These are phyloP conservation scores for Drosophila bipectinata DNA, from an alignment of 1,140 invertebrate species.

Conservation along the genomic window DNA sequence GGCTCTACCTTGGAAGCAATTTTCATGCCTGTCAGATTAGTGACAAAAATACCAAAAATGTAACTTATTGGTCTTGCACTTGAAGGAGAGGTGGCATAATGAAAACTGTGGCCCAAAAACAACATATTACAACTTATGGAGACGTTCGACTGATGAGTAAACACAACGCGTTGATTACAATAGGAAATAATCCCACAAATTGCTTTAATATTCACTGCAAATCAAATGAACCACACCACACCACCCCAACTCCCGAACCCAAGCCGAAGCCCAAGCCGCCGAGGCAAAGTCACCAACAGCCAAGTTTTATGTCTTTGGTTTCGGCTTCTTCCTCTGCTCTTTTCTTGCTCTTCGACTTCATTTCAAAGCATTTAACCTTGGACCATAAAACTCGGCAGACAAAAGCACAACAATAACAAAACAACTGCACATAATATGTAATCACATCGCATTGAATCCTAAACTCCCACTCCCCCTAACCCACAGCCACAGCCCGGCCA, in stretches of 20 bases:
- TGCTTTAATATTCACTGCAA: slow-evolving; percentile 83
- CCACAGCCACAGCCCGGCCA: slow-evolving; percentile 3
- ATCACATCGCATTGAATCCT: slow-evolving; percentile 80
- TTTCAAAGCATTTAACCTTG: slow-evolving; percentile 81
- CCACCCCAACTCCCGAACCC: slow-evolving; percentile 19
- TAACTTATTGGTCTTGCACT: slow-evolving; percentile 30
- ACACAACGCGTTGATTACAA: slow-evolving; percentile 73
- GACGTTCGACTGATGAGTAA: slow-evolving; percentile 50
- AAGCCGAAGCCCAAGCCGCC: slow-evolving; percentile 37
- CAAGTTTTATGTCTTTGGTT: slow-evolving; percentile 34
- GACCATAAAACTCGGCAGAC: slow-evolving; percentile 81
- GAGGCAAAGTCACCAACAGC: slow-evolving; percentile 74
- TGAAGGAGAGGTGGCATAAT: slow-evolving; percentile 69
- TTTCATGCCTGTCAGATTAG: slow-evolving; percentile 66
- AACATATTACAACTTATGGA: slow-evolving; percentile 24
- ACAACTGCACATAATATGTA: slow-evolving; percentile 67
- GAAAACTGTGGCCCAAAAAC: slow-evolving; percentile 10
- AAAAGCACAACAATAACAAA: slow-evolving; percentile 47
- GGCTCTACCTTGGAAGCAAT: slow-evolving; percentile 68
- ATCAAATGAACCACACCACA: slow-evolving; percentile 76
- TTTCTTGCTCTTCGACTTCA: slow-evolving; percentile 52
- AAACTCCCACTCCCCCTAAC: slow-evolving; percentile 14
- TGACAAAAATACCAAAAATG: slow-evolving; percentile 23
- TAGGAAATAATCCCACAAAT: slow-evolving; percentile 83
- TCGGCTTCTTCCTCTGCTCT: slow-evolving; percentile 16